phyloP scores from a whole-genome alignment of 1,140 invertebrate species.

The Ditylenchus dipsaci region DNA sequence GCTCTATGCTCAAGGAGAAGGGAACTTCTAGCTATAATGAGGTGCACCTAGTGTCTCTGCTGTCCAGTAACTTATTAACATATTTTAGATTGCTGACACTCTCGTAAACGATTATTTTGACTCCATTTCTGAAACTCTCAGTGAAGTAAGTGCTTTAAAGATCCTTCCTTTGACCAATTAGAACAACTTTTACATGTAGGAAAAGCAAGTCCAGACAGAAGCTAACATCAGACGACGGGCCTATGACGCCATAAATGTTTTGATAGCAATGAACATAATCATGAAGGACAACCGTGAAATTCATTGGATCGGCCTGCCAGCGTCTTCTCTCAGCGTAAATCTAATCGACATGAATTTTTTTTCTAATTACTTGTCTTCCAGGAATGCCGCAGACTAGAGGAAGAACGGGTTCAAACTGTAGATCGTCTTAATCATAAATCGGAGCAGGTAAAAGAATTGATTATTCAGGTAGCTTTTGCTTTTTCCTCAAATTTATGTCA shows the following conservation, averaged over 20 bases:
- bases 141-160: not conserved
- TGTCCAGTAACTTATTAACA: slow-evolving; percentile 67
- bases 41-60: too few relatives aligned
- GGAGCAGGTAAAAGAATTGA: slow-evolving; percentile 84
- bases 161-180: not conserved
- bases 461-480: slow-evolving; percentile 66
- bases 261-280: slow-evolving; percentile 99
- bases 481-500: not conserved
- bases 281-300: slow-evolving; percentile 99
- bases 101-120: slow-evolving; percentile 76
- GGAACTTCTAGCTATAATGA: too few relatives aligned
- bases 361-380: not conserved
- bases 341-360: not conserved
- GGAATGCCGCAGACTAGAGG: slow-evolving; percentile 43
- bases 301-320: slow-evolving; percentile 91
- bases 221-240: slow-evolving; percentile 96
- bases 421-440: slow-evolving; percentile 86
- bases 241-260: slow-evolving; percentile 95
- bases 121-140: slow-evolving; percentile 15
- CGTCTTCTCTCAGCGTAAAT: slow-evolving; percentile 70
- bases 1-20: too few relatives aligned
- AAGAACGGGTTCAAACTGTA: slow-evolving; percentile 78
- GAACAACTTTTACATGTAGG: not conserved
- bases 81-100: slow-evolving; percentile 90
- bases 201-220: slow-evolving; percentile 82